Base-by-base conservation (phyloP, 2,888 invertebrate species). In the Seira ritae region DNA sequence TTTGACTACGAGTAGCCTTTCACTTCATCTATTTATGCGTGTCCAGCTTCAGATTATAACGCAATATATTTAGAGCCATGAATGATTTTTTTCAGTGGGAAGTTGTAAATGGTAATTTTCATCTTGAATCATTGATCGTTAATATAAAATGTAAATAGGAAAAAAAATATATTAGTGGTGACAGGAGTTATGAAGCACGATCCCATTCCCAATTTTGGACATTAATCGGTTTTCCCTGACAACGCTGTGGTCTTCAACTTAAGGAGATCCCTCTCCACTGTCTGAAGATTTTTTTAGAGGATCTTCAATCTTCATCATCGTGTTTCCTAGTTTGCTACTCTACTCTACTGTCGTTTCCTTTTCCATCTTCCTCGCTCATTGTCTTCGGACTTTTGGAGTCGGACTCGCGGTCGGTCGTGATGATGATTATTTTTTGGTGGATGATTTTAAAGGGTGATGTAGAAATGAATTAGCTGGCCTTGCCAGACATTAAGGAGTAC, bases 401-500 rank as follows among this genome's bases (percentile, higher is more conserved):
- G n/a, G n/a, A n/a, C n/a, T n/a, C n/a, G n/a, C n/a, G n/a, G n/a
- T n/a, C n/a, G n/a, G n/a, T n/a, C n/a, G n/a, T n/a, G n/a, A n/a
- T n/a, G n/a, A n/a, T n/a, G n/a, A n/a, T n/a, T n/a, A n/a, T n/a
- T n/a, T n/a, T n/a, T n/a, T n/a, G n/a, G n/a, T n/a, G n/a, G n/a
- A n/a, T n/a, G n/a, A n/a, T n/a, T 60, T 60, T 60, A n/a, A 60
- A 60, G n/a, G 60, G 60, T 22, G 22, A 71, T 50, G 50, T 67
- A 67, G n/a, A 74, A 68, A 69, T 42, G 80, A 46, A 80, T 80
- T 79, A 46, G 31, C 46, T 19, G 23, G 70, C 78, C 19, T 71
- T 74, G 46, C 69, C 62, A 81, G 81, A 70, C 81, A 81, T 71
- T 81, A 71, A 82, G 77, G 82, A 82, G 77, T 82, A 82, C 77